Evolutionary conservation across 2,113 vertebrate genomes (phyloP).

Genomic region (Nematolebias whitei): DNA sequence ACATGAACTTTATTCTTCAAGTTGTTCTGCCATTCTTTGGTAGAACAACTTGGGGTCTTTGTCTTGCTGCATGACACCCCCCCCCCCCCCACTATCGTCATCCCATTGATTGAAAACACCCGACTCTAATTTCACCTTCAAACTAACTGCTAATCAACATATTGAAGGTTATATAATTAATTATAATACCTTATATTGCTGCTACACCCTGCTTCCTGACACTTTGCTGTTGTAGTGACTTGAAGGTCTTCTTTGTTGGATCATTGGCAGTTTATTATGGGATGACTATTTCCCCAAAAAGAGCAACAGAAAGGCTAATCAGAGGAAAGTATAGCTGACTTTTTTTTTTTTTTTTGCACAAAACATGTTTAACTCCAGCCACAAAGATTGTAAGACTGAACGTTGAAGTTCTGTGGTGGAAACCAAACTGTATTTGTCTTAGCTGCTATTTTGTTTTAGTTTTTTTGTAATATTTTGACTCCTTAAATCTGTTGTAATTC

Average conservation of each 20-base stretch:
- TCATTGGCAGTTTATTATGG: conserved; percentile 70
- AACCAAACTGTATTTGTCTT: conserved; percentile 10
- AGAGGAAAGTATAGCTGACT: conserved; percentile 35
- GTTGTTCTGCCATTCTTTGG: too few relatives aligned
- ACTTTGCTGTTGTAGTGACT: conserved; percentile 32
- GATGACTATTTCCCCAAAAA: conserved; percentile 64
- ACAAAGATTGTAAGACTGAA: conserved; percentile 52
- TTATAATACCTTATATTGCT: too few relatives aligned
- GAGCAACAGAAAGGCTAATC: conserved; percentile 66
- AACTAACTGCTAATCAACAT: too few relatives aligned
- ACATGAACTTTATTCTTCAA: too few relatives aligned
- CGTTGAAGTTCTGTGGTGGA: conserved; percentile 25
- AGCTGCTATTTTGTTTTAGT: not conserved
- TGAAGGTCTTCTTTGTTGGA: conserved; percentile 45
- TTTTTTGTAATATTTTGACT: conserved; percentile 4
- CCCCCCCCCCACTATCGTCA: too few relatives aligned
- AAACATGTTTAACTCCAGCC: conserved; percentile 39
- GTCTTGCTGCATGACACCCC: too few relatives aligned
- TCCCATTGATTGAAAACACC: too few relatives aligned
- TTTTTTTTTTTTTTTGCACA: conserved; percentile 40
- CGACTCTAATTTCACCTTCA: too few relatives aligned
- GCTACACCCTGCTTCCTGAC: not conserved
- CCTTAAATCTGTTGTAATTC: not conserved
- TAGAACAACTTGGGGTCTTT: too few relatives aligned
- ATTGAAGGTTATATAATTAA: too few relatives aligned